Evolutionary conservation across 2,797 vertebrate species (phyloP), one percentile per base, ranked within the genome.

Genomic region (Anguilla megastoma): DNA sequence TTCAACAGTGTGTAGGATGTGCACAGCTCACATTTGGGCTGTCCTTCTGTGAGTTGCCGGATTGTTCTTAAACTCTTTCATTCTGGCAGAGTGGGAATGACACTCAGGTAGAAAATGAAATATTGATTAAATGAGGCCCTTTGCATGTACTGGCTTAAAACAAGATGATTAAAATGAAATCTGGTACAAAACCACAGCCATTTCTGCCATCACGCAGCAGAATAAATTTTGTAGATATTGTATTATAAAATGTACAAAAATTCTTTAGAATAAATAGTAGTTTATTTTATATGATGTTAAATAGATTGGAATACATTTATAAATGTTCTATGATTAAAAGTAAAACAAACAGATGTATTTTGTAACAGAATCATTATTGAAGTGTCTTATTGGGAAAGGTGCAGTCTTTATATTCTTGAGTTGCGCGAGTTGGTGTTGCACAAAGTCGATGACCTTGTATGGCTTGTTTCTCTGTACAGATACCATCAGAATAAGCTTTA

Each of bases 281-380:
- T 96, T 95, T 96, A 96, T 96, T 96, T 96, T 96, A 95, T 96
- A 92, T 92, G 87, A 95, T 95, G 94, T 95, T 88, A 91, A 91
- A 95, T 95, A 95, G 94, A 95, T 94, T 93, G 89, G 90, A 90
- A 90, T 90, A 90, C 88, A 88, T 91, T 91, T 91, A 93, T 93
- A 95, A 95, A 94, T 92, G 92, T 94, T 94, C 92, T 93, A 94
- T 94, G 91, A 95, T 95, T 95, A 95, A 95, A 93, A 95, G 94
- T 93, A 95, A 95, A 95, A 92, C 41, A 95, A 94, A 95, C 60
- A 91, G 36, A 89, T 85, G 86, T 92, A 90, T 96, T 96, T 96
- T 96, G 92, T 96, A 96, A 96, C 94, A 95, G 94, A 91, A 89
- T 88, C 88, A 95, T 95, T 92, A 95, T 94, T 91, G 91, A 96